phyloP scores from a whole-genome alignment of 2,888 invertebrate species.

The Crocallis elinguaria region DNA sequence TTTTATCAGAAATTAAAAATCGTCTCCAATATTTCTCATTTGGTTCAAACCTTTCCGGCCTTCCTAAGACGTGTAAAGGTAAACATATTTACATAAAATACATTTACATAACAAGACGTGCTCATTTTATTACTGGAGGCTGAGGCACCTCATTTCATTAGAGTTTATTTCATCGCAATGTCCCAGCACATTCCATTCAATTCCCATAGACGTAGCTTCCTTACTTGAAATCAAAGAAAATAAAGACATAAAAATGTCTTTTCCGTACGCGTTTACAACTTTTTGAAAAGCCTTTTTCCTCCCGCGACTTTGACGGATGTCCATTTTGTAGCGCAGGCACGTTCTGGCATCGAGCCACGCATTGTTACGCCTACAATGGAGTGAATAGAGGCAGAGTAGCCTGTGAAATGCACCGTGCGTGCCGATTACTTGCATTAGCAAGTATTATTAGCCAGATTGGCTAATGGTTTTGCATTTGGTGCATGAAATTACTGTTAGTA shows the following conservation, averaged over 20 bases:
- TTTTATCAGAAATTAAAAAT: too few relatives aligned
- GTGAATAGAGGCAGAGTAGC: constrained; percentile 22
- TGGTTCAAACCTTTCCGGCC: not conserved
- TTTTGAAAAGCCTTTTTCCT: constrained; percentile 35
- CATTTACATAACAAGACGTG: constrained; percentile 5
- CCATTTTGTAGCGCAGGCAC: constrained; percentile 36
- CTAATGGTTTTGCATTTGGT: constrained; percentile 4
- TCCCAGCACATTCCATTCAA: not conserved
- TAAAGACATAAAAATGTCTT: constrained; percentile 28
- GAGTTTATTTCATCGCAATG: not conserved
- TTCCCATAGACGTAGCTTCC: not conserved
- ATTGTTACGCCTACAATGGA: constrained; percentile 27
- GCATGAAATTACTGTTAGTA: constrained; percentile 1
- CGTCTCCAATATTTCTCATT: too few relatives aligned
- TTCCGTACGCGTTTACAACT: constrained; percentile 29
- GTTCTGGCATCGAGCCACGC: constrained; percentile 38
- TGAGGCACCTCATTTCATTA: not conserved
- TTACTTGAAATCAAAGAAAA: constrained; percentile 17
- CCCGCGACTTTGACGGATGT: constrained; percentile 41
- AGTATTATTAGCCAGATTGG: constrained; percentile 7
- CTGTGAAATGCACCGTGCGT: constrained; percentile 21
- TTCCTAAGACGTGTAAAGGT: not conserved
- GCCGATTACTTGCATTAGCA: constrained; percentile 23
- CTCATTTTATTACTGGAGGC: constrained; percentile 1
- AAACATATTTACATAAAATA: constrained; percentile 3